A percentile compares a stretch with the other conserved stretches of the same genome.
Evolutionary conservation across 1,140 invertebrate genomes (phyloP).

Genomic region (Mamestra configurata): DNA sequence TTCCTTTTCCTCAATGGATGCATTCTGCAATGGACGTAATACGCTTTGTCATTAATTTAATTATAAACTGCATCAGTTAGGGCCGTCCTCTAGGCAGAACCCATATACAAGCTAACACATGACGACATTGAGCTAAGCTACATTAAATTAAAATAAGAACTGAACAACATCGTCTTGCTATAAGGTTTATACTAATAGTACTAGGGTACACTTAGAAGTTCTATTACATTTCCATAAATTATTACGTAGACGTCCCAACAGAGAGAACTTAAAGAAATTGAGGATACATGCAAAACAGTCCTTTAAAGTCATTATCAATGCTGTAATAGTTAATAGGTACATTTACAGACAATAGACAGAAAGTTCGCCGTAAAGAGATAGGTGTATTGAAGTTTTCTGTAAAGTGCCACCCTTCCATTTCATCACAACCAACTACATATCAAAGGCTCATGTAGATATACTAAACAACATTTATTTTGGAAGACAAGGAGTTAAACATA

Average conservation of each 20-base stretch:
- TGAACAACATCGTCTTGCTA: constrained; percentile 47
- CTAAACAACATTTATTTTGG: constrained; percentile 86
- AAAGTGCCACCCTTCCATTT: constrained; percentile 66
- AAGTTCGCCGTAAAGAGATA: constrained; percentile 56
- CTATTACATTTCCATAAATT: constrained; percentile 57
- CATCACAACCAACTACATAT: constrained; percentile 66
- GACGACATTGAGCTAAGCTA: constrained; percentile 80
- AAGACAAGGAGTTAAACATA: constrained; percentile 78
- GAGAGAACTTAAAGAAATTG: constrained; percentile 62
- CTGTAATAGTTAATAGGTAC: constrained; percentile 38
- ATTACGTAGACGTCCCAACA: constrained; percentile 45
- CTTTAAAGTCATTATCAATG: constrained; percentile 37
- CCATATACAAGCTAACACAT: constrained; percentile 71
- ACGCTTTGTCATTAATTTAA: constrained; percentile 72
- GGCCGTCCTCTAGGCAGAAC: constrained; percentile 48
- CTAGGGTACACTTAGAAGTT: constrained; percentile 62
- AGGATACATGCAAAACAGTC: constrained; percentile 76
- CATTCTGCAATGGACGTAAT: constrained; percentile 86
- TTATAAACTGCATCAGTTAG: constrained; percentile 31
- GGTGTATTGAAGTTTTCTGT: constrained; percentile 53
- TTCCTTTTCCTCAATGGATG: constrained; percentile 81
- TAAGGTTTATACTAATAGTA: constrained; percentile 50
- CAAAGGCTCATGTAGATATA: constrained; percentile 74
- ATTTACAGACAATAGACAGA: constrained; percentile 51
- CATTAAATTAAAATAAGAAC: constrained; percentile 61